These are phyloP conservation scores for Australoheros scitulus DNA, from an alignment of 2,113 vertebrate genomes.

Conservation along the genomic window DNA sequence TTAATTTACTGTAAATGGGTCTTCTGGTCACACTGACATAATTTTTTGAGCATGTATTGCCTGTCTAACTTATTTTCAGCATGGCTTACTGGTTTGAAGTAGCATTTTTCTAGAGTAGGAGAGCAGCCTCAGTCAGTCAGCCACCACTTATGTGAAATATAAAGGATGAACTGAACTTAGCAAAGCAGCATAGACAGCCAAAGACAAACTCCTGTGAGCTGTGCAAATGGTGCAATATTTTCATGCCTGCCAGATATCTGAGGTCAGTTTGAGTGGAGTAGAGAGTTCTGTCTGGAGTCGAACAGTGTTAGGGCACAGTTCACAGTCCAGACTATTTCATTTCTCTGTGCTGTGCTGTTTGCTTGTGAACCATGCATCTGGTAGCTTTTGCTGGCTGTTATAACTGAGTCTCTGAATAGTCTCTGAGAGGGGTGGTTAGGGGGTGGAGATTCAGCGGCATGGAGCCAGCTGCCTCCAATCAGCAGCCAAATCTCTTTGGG, in stretches of 20 bases:
- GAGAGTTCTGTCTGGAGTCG: slow-evolving; percentile 24
- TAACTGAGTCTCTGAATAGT: slow-evolving; percentile 29
- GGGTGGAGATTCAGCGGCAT: slow-evolving; percentile 16
- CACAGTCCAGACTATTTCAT: slow-evolving; percentile 3
- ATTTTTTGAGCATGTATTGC: not conserved
- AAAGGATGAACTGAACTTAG: slow-evolving; percentile 28
- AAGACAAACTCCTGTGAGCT: slow-evolving; percentile 10
- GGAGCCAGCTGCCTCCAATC: slow-evolving; percentile 48
- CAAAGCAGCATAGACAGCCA: slow-evolving; percentile 36
- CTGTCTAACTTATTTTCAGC: not conserved
- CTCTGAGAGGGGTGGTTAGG: slow-evolving; percentile 16
- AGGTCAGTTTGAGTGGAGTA: slow-evolving; percentile 39
- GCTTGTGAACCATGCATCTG: slow-evolving; percentile 40
- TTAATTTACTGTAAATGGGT: not conserved
- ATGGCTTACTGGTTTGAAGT: not conserved
- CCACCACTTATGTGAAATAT: not conserved
- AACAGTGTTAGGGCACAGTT: slow-evolving; percentile 1
- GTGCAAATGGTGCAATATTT: slow-evolving; percentile 47
- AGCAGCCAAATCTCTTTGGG: slow-evolving; percentile 17
- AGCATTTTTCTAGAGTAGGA: not conserved
- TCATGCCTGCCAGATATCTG: slow-evolving; percentile 45
- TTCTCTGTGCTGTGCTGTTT: not conserved
- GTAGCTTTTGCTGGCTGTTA: slow-evolving; percentile 23
- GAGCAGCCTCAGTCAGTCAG: not conserved
- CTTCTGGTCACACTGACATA: not conserved